A percentile compares a stretch with the other conserved stretches of the same genome.
These are phyloP conservation scores for Vulpes vulpes DNA, from an alignment of 2,113 vertebrate species.

Conservation along the genomic window DNA sequence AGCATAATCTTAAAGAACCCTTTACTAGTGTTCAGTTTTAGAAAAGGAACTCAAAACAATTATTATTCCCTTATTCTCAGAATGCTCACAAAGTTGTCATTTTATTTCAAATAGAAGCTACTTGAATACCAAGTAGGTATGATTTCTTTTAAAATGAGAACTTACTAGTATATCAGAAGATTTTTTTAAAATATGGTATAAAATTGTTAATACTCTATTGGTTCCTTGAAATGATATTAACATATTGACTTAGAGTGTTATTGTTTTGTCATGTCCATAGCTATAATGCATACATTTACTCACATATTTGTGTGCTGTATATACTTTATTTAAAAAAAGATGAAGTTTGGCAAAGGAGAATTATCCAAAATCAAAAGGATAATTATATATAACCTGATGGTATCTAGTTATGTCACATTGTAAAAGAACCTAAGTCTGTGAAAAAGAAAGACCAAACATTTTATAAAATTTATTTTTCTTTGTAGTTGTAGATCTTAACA, in stretches of 20 bases:
- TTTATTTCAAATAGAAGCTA: conserved; percentile 51
- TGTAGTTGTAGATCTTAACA: neutral
- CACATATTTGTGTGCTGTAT: neutral
- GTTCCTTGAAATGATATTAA: neutral
- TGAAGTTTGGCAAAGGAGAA: neutral
- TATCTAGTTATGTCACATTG: neutral
- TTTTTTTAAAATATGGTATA: neutral
- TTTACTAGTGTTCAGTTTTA: neutral
- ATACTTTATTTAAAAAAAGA: neutral
- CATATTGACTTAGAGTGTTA: neutral
- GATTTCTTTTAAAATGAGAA: neutral
- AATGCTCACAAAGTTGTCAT: neutral
- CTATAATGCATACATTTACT: neutral
- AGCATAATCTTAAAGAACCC: conserved; percentile 69
- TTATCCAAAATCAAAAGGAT: neutral
- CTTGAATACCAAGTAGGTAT: neutral
- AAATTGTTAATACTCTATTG: neutral
- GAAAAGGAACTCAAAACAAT: neutral
- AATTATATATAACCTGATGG: neutral
- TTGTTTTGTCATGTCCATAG: neutral
- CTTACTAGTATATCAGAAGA: neutral
- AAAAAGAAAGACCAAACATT: neutral
- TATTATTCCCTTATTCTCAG: neutral
- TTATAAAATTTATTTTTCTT: neutral
- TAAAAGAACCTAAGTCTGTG: neutral